Evolutionary conservation across 2,797 vertebrate genomes (phyloP), one percentile per base, ranked within the genome.

Genomic region (Semaprochilodus insignis): DNA sequence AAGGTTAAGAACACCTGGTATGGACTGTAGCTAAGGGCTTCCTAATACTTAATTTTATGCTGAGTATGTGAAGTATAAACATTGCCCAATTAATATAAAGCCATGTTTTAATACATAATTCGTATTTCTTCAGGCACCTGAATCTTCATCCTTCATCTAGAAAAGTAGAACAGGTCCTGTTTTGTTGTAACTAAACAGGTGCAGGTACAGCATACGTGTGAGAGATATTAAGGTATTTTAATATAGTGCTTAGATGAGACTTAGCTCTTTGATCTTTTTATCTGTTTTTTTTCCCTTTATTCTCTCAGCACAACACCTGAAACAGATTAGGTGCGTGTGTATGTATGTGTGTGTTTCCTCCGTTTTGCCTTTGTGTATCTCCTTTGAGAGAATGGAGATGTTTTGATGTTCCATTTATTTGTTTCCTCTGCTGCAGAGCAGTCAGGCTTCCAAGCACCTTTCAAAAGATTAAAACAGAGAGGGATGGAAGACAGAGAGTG

Each of bases 341-440:
- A 2, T 21, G 17, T 60, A 36, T 78, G 23, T 55, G 23, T 21
- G 23, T 15, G 13, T 25, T 67, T 16, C 36, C 15, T 71, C 7
- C 74, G 44, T 67, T 62, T 78, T 78, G 31, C 44, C 23, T 59
- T 23, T 74, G 55, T 51, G 6, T 69, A 36, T 70, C 73, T 86
- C 77, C 48, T 80, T 62, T 65, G 60, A 31, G 80, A 80, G 13
- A 48, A n/a, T 84, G 4, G 25, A 70, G 48, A 48, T 78, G 54
- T 74, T 82, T 84, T 84, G 74, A 83, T 80, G 83, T 71, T 81
- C 40, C 23, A 57, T 74, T 70, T 78, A 86, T 86, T 80, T 48
- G 16, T 48, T 66, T 75, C 40, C 0, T 59, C 62, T 69, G 40
- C 76, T 74, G 75, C 67, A 63, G 25, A 75, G 65, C 31, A 62